Base-by-base conservation (phyloP, 2,113 vertebrate genomes). In the Alexandromys fortis region DNA sequence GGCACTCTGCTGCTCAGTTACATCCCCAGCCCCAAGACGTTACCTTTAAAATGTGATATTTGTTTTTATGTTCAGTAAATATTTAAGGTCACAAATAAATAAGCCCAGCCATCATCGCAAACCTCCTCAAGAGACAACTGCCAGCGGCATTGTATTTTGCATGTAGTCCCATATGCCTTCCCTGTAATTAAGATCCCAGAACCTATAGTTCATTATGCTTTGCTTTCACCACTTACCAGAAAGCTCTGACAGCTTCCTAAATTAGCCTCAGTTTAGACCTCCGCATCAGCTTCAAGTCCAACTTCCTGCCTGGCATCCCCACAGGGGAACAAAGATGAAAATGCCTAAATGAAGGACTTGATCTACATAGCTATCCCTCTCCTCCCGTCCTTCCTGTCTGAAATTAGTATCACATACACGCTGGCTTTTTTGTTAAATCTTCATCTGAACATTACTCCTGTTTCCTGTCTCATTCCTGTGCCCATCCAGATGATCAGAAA, bases 21-120 rank as follows among this genome's bases (percentile, higher is more conserved):
- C 55, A 38, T 58, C 35, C 8, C 9, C 49, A 88, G 33, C 13
- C 68, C 68, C 68, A 61, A 72, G 38, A 73, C 52, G 22, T 58
- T 83, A 38, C 63, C n/a, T 86, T 92, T 89, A 73, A 67, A 85
- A 52, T 49, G 17, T 73, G 52, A 65, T 38, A 77, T 82, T 86
- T 92, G 47, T 75, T 82, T 76, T 55, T 47, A 58, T 86, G 42
- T 77, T 97, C 89, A 45, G 24, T 86, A 86, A 94, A 90, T 96
- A 87, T 82, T 82, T 90, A 96, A 94, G 75, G 33, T 93, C 52
- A 91, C 63, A 47, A 93, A 86, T 35, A 90, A 90, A 81, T 30
- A 94, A 76, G 92, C 63, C 7, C 19, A 30, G 22, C 30, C 61
- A 65, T n/a, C 82, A 92, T 67, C n/a, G 3, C 76, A 47, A 21